Conservation (phyloP, 2,113 vertebrate species). For the Elanus axillaris region DNA sequence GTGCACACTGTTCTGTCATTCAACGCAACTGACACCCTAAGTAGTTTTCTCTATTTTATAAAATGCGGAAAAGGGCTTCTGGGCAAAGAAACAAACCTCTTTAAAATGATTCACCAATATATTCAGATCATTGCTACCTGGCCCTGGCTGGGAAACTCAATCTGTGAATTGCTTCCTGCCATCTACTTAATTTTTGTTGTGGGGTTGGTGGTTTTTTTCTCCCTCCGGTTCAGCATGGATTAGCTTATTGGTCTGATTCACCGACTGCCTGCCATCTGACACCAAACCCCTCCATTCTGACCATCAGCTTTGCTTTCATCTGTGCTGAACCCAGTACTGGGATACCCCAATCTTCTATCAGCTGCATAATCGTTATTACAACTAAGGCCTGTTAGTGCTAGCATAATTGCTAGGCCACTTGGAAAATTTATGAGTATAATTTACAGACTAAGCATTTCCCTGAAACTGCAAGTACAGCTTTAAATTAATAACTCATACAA, state of each 20-base stretch:
- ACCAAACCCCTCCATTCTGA: not conserved
- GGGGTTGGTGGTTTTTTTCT: too few relatives aligned
- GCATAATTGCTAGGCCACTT: not conserved
- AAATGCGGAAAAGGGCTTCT: not conserved
- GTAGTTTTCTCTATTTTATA: not conserved
- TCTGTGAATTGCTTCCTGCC: not conserved
- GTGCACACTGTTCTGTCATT: not conserved
- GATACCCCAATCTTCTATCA: not conserved
- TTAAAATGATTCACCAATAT: not conserved
- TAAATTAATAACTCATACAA: not conserved
- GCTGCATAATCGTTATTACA: not conserved
- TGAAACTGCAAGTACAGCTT: not conserved
- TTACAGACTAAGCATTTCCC: not conserved
- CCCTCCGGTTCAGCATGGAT: not conserved
- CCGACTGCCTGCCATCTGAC: not conserved
- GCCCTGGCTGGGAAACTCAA: not conserved
- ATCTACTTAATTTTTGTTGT: not conserved
- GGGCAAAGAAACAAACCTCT: not conserved
- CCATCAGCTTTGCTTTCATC: not conserved
- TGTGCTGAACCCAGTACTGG: not conserved
- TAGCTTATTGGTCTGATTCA: not conserved
- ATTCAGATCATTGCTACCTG: not conserved
- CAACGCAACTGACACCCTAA: not conserved
- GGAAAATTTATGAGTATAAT: not conserved
- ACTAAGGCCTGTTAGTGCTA: not conserved